Base-by-base conservation (phyloP, 2,888 invertebrate species). In the Hermaeophaga mercurialis region DNA sequence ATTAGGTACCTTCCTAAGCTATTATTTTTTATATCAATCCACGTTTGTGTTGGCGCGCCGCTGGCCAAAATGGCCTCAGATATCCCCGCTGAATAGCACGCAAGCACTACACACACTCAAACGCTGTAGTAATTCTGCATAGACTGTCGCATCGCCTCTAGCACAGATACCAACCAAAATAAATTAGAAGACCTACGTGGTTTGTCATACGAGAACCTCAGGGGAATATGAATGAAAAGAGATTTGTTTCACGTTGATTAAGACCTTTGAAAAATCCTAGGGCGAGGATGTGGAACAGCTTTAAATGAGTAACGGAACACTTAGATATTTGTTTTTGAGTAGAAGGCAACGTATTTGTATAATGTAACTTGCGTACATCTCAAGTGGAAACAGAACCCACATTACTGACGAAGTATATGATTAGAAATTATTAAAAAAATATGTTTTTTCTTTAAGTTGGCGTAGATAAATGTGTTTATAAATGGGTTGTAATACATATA, bases 181-280 rank as follows among this genome's bases (percentile, higher is more conserved):
- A 52, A 52, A 52, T 44, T 52, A 52, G 52, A 44, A 39, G 43
- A 52, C 43, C 52, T 52, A 48, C 48, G 47, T 48, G 47, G 47
- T 22, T 48, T 48, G 47, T 48, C 47, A 48, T 26, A 48, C 17
- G 18, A 26, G 3, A 28, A 39, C 48, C 48, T 36, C 18, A 36
- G 6, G 28, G 48, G 39, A 39, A 28, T 28, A 15, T 26, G 17
- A 18, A 48, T 38, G 18, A 38, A 38, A 48, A 48, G 48, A 48
- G 38, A 48, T 48, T 39, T 48, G 48, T 48, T 48, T 43, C 26
- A 44, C 36, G 17, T 9, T 50, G 50, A 43, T 43, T 50, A 50
- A 50, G 43, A 43, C 33, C 15, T 43, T 43, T 50, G 12, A 33
- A 50, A 39, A 50, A 22, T 41, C 28, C 14, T 41, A 39, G 18